phyloP scores from a whole-genome alignment of 2,888 invertebrate species.

The Yponomeuta evonymella region DNA sequence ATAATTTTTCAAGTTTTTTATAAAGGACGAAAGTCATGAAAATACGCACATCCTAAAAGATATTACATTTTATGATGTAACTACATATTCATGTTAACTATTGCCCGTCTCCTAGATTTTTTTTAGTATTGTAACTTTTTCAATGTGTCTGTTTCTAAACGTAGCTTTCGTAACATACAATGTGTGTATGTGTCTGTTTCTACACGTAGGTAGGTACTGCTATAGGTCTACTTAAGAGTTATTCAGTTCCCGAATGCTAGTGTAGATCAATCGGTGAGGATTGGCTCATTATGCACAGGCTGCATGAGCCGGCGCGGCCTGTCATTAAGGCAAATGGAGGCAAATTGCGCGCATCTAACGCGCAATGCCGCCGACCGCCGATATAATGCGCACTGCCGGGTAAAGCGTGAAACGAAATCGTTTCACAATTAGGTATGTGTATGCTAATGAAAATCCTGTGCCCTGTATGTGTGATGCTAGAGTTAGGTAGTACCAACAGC shows the following conservation, averaged over 20 bases:
- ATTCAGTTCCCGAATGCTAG: neutral
- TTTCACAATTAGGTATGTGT: slow-evolving; percentile 34
- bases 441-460: slow-evolving; percentile 45
- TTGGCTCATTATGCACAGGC: slow-evolving; percentile 68
- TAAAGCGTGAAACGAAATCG: slow-evolving; percentile 55
- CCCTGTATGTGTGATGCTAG: neutral
- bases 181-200: too few species aligned
- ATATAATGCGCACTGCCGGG: slow-evolving; percentile 52
- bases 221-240: neutral
- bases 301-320: slow-evolving; percentile 55
- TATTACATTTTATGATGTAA: too few species aligned
- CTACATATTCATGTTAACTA: too few species aligned
- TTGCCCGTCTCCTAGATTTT: too few species aligned
- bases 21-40: too few species aligned
- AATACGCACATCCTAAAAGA: too few species aligned
- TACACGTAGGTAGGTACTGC: neutral
- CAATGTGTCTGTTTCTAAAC: too few species aligned
- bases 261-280: slow-evolving; percentile 42
- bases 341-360: slow-evolving; percentile 72
- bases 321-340: slow-evolving; percentile 72
- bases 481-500: too few species aligned
- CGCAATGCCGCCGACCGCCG: slow-evolving; percentile 39
- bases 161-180: too few species aligned
- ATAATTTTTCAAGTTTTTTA: too few species aligned
- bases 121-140: too few species aligned